Conservation (phyloP, 2,797 vertebrate species). For the Glossophaga mutica region DNA sequence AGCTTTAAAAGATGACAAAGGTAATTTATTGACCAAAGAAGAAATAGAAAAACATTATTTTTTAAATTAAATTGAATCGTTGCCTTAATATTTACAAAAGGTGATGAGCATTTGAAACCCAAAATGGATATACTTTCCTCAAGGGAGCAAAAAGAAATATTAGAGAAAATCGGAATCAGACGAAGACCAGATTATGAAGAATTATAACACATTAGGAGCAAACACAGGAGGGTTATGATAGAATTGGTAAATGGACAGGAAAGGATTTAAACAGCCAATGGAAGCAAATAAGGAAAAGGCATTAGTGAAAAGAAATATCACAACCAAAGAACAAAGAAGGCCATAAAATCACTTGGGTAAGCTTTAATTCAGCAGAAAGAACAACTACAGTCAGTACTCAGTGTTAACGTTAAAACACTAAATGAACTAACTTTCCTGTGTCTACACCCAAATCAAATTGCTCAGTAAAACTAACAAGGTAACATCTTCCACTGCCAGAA, state of each 20-base stretch:
- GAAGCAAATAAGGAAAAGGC: not conserved
- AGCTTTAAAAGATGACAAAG: constrained; percentile 64
- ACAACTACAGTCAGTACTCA: not conserved
- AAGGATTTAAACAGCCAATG: constrained; percentile 23
- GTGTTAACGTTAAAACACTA: not conserved
- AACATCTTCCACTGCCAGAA: not conserved
- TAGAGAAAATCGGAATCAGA: constrained; percentile 52
- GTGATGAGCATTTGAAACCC: constrained; percentile 55
- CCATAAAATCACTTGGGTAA: not conserved
- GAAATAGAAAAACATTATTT: constrained; percentile 73
- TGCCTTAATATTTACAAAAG: constrained; percentile 63
- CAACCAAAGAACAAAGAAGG: not conserved
- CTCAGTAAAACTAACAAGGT: not conserved
- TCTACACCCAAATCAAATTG: not conserved
- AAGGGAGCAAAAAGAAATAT: constrained; percentile 65
- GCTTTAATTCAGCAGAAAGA: not conserved
- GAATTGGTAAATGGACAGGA: constrained; percentile 27
- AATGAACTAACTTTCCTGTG: not conserved
- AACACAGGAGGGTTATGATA: constrained; percentile 28
- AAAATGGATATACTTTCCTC: constrained; percentile 61
- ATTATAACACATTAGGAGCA: constrained; percentile 48
- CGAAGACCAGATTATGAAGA: constrained; percentile 55
- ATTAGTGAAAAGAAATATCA: constrained; percentile 8
- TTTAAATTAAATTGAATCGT: constrained; percentile 70
- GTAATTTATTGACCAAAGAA: constrained; percentile 67